Base-by-base conservation (phyloP, 2,113 vertebrate species). In the Percopsis transmontana region DNA sequence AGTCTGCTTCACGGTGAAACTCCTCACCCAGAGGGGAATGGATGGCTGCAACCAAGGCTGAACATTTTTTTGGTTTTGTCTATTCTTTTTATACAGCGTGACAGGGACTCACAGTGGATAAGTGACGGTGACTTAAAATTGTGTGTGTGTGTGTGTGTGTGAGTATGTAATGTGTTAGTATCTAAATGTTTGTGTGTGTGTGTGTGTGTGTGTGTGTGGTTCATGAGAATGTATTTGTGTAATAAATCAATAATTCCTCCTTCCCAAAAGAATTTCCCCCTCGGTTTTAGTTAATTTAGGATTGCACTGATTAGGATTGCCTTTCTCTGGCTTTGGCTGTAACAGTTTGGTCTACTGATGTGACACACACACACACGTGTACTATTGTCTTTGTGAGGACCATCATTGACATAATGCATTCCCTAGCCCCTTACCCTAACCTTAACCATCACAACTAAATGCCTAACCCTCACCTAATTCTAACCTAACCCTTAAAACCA, bases 281-380 rank as follows among this genome's bases (percentile, higher is more conserved):
- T 62, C 24, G 21, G 39, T 19, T 63, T 73, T 45, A 1, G 57
- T 58, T 20, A 5, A n/a, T 77, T 60, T 50, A 41, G 9, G 45
- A 77, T 82, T 81, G 85, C 77, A 87, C 81, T 87, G 83, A 84
- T 76, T 58, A 38, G 70, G 67, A 27, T 6, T 70, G 27, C 75
- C 45, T 74, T 74, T 62, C 76, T 67, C 21, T n/a, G 68, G 24
- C 47, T 73, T 58, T 77, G 75, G 62, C 66, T 39, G 23, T 38
- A 73, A 70, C 1, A 42, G 21, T 39, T 55, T 2, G 42, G 45
- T 21, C 42, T 62, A 50, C n/a, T 20, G 9, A 19, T 19, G 20
- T 50, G 45, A 47, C 45, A 47, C 38, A n/a, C n/a, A n/a, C n/a
- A n/a, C n/a, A n/a, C n/a, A n/a, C n/a, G n/a, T n/a, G n/a, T n/a